Base-by-base conservation (phyloP, 2,888 invertebrate species). In the Melanostoma scalare region DNA sequence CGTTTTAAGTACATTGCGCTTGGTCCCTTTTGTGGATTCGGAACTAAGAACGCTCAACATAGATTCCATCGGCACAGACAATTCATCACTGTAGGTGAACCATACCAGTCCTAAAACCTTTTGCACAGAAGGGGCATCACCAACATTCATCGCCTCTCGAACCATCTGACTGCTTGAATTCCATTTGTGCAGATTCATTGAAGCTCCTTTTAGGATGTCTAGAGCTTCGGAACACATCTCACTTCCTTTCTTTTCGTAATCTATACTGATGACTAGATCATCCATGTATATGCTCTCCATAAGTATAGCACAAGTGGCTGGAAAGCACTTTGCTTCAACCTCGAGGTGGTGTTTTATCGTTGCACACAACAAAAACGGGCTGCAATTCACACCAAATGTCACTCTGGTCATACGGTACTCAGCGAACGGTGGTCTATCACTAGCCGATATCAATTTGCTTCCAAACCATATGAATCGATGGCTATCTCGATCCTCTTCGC, bases 311-410 rank as follows among this genome's bases (percentile, higher is more conserved):
- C 46, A 46, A 4, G 56, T 44, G 3, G n/a, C n/a, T 3, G 52
- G 6, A 38, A 56, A 56, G n/a, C 36, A 9, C 2, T 35, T 30
- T 56, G 36, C n/a, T 48, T 56, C 56, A 8, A 9, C 8, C n/a
- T 46, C 1, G 1, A 69, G 52, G 20, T 52, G 50, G 6, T 10
- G 10, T 10, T 38, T 33, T 6, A 55, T 68, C 10, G 63, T 56
- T 3, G 63, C 63, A 31, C 42, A 46, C 3, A 73, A 36, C 8
- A 72, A 5, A 36, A 61, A 61, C 4, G 61, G 61, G 61, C 61
- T 61, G n/a, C 69, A 69, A 35, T 60, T 72, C 5, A 72, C 53
- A 0, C 72, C 61, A 46, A 72, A 72, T 4, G 53, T 72, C 2
- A 72, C 61, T 44, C 61, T 53, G 0, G 72, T 72, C 61, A 61